These are phyloP conservation scores for Protodeltote pygarga DNA, from an alignment of 2,888 invertebrate genomes.

Conservation along the genomic window DNA sequence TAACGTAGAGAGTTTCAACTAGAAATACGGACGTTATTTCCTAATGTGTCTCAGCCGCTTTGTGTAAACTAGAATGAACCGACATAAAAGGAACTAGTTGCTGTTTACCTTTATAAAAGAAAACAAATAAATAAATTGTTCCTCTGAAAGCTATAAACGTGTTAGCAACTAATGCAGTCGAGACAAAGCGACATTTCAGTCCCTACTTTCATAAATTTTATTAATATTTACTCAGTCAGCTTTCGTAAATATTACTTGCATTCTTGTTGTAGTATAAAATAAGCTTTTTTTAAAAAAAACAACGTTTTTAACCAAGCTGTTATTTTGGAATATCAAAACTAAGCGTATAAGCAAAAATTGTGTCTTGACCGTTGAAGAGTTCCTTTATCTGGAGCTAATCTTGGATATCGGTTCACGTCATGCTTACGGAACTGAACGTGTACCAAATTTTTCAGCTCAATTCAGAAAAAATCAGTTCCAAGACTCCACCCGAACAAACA, in stretches of 20 bases:
- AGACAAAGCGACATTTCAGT: conserved; percentile 33
- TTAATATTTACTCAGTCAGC: conserved; percentile 7
- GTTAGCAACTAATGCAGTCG: conserved; percentile 45
- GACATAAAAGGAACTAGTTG: conserved; percentile 28
- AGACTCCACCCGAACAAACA: too few relatives aligned
- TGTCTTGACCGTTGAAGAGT: too few relatives aligned
- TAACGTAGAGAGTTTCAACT: conserved; percentile 1
- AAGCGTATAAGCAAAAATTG: too few relatives aligned
- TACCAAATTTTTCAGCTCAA: too few relatives aligned
- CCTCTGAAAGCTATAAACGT: conserved; percentile 49
- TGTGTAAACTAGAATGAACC: conserved; percentile 23
- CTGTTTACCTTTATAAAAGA: conserved; percentile 45
- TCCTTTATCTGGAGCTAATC: too few relatives aligned
- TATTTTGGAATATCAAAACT: too few relatives aligned
- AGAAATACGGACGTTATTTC: conserved; percentile 15
- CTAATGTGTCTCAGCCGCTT: conserved; percentile 11
- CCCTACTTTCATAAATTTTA: conserved; percentile 26
- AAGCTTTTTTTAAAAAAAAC: too few relatives aligned
- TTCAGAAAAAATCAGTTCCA: too few relatives aligned
- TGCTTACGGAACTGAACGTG: too few relatives aligned
- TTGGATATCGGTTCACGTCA: too few relatives aligned
- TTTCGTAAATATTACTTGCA: conserved; percentile 4
- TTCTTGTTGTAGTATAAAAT: too few relatives aligned
- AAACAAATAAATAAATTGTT: conserved; percentile 53
- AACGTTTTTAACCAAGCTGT: too few relatives aligned